Percentiles rank a stretch among this genome's conserved stretches.
Conservation (phyloP, 2,888 invertebrate species). For the Perithous albicinctus region DNA sequence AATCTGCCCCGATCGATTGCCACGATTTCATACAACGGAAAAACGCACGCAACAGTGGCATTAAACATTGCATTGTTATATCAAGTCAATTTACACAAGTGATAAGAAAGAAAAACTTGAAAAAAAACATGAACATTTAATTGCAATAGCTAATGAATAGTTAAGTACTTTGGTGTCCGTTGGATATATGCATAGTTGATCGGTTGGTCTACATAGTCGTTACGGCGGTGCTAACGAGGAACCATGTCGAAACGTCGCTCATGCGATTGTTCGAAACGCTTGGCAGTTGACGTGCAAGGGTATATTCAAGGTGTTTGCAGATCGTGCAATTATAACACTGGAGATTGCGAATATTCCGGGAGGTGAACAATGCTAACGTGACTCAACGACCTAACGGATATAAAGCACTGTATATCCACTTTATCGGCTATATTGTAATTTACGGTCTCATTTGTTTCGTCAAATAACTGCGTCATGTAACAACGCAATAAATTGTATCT, state of each 20-base stretch:
- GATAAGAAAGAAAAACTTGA: too few relatives aligned
- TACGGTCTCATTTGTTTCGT: not conserved
- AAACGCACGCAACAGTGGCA: too few relatives aligned
- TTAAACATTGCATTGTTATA: too few relatives aligned
- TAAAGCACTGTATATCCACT: not conserved
- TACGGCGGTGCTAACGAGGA: constrained; percentile 16
- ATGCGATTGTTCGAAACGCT: not conserved
- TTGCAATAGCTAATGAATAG: too few relatives aligned
- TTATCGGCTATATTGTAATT: not conserved
- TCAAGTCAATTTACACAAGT: too few relatives aligned
- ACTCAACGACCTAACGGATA: not conserved
- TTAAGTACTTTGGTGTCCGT: too few relatives aligned
- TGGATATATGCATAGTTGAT: too few relatives aligned
- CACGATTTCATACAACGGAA: too few relatives aligned
- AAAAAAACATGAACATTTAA: too few relatives aligned
- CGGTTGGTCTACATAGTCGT: too few relatives aligned
- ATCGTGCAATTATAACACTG: constrained; percentile 4
- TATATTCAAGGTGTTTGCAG: not conserved
- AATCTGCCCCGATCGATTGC: too few relatives aligned
- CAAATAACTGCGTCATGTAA: not conserved
- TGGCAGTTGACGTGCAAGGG: not conserved
- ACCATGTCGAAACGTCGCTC: constrained; percentile 1
- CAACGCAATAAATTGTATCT: not conserved
- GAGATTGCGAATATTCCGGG: not conserved
- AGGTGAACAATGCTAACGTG: not conserved